Percentiles rank a stretch among this genome's conserved stretches.
phyloP scores from a whole-genome alignment of 2,797 vertebrate genomes.

The Menidia menidia region DNA sequence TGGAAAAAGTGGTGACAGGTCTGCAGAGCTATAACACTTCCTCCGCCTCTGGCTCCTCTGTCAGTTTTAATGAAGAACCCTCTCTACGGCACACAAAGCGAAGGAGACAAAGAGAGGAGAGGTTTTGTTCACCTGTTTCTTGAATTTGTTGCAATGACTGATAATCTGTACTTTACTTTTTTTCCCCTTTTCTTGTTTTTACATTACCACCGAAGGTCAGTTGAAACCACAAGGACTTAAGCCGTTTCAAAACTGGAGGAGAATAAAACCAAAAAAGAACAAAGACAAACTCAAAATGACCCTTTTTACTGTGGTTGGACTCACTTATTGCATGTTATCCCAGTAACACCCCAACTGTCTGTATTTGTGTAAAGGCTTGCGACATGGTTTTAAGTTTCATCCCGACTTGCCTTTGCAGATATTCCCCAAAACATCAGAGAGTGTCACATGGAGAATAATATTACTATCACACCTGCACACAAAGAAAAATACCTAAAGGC shows the following conservation, averaged over 20 bases:
- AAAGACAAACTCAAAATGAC: constrained; percentile 38
- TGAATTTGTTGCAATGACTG: constrained; percentile 59
- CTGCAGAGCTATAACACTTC: constrained; percentile 77
- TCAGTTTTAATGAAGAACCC: constrained; percentile 83
- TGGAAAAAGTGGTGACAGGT: constrained; percentile 78
- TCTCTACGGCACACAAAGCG: constrained; percentile 57
- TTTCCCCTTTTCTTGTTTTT: not conserved
- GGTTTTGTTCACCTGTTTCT: constrained; percentile 59
- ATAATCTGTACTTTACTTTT: constrained; percentile 28
- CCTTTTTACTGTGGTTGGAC: constrained; percentile 45
- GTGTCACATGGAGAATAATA: constrained; percentile 65
- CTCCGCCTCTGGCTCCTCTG: constrained; percentile 75
- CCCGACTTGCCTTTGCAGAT: constrained; percentile 49
- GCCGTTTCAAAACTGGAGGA: constrained; percentile 25
- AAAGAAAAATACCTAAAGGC: constrained; percentile 66
- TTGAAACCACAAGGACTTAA: constrained; percentile 25
- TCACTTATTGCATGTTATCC: constrained; percentile 60
- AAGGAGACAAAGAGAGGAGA: constrained; percentile 33
- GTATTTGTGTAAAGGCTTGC: constrained; percentile 55
- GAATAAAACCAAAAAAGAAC: constrained; percentile 24
- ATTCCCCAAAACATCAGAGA: constrained; percentile 65
- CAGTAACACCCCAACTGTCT: constrained; percentile 44
- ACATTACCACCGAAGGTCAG: constrained; percentile 49
- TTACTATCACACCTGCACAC: constrained; percentile 50
- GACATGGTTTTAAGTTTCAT: constrained; percentile 57